Conservation (phyloP, 1,140 invertebrate genomes). For the Argopecten irradians region DNA sequence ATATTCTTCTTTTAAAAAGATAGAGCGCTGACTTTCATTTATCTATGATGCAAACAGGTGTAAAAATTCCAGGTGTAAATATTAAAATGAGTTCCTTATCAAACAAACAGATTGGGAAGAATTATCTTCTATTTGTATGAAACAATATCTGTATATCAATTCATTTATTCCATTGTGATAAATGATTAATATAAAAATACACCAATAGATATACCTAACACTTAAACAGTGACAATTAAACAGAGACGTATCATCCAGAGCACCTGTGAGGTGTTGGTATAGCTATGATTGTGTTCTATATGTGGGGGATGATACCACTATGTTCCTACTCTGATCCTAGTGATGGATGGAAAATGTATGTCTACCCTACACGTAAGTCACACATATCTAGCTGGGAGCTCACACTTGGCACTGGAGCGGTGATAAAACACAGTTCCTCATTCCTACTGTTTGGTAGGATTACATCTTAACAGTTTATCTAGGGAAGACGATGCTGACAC, state of each 20-base stretch:
- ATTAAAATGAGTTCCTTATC: neutral
- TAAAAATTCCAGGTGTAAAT: neutral
- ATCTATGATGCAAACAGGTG: no score
- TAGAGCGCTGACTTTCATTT: no score
- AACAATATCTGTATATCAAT: no score
- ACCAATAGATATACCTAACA: neutral
- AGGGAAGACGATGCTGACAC: neutral
- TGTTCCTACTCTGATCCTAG: neutral
- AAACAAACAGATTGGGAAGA: neutral
- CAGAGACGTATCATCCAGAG: no score
- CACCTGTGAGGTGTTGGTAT: no score
- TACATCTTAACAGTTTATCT: neutral
- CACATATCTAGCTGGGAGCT: neutral
- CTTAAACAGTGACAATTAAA: no score
- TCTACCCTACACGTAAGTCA: neutral
- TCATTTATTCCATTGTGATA: neutral
- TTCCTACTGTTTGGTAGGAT: neutral
- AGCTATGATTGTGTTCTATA: neutral
- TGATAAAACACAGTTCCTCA: constrained; percentile 12
- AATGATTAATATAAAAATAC: neutral
- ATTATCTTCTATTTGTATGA: no score
- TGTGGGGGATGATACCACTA: no score
- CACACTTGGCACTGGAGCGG: neutral
- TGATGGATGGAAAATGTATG: neutral
- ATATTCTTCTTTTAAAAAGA: no score